Evolutionary conservation across 1,140 invertebrate species (phyloP).

Genomic region (Meloidogyne chitwoodi): DNA sequence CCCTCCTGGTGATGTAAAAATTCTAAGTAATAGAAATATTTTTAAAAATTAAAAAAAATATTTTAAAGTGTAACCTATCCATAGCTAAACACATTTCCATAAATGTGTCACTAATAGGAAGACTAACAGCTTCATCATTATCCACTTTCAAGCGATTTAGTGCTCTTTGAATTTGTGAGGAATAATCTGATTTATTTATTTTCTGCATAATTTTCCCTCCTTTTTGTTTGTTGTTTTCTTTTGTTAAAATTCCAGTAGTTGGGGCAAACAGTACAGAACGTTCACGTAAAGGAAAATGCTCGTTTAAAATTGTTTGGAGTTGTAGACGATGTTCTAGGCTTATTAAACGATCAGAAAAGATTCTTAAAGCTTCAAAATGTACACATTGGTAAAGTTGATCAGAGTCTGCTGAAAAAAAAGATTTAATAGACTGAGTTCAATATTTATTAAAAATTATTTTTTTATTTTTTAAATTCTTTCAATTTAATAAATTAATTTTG

Average conservation of each 20-base stretch:
- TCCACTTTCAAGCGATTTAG: conserved; percentile 66
- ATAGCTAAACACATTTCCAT: conserved; percentile 43
- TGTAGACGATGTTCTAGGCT: conserved; percentile 68
- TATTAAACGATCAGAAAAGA: conserved; percentile 76
- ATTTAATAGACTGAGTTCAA: conserved; percentile 53
- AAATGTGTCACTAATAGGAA: conserved; percentile 43
- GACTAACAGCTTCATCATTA: background rate
- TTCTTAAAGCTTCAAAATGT: conserved; percentile 71
- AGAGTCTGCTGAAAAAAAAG: conserved; percentile 63
- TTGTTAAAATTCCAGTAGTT: background rate
- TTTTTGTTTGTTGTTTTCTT: background rate
- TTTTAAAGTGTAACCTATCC: conserved; percentile 29
- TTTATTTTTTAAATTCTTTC: too few species aligned
- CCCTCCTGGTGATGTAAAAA: conserved; percentile 64
- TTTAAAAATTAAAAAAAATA: background rate
- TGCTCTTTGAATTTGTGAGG: conserved; percentile 67
- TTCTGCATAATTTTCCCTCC: conserved; percentile 65
- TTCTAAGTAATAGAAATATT: background rate
- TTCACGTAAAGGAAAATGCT: conserved; percentile 64
- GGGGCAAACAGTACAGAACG: conserved; percentile 35
- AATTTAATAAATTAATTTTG: background rate
- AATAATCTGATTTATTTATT: conserved; percentile 66
- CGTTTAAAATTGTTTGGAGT: conserved; percentile 69
- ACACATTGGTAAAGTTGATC: conserved; percentile 56
- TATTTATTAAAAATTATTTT: too few species aligned